Evolutionary conservation across 53 echinoderm and acorn worm species (phyloP).

Genomic region (Holothuria leucospilota): DNA sequence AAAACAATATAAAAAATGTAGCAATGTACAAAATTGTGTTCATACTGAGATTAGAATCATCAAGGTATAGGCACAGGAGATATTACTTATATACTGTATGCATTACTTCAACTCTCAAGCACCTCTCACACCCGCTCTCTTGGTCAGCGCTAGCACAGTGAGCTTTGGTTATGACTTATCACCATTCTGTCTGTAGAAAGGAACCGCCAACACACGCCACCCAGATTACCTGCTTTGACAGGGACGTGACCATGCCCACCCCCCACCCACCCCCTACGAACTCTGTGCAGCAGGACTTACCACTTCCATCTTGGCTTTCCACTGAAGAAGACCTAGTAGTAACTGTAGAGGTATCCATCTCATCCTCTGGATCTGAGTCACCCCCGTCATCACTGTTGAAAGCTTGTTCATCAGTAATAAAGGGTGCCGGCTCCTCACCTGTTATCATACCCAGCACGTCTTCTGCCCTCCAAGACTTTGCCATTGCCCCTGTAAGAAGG

Average conservation of each 20-base stretch:
- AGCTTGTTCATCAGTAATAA: constrained; percentile 20
- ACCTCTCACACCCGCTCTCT: neutral
- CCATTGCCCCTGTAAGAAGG: constrained; percentile 8
- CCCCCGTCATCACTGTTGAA: constrained; percentile 11
- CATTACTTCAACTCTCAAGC: neutral
- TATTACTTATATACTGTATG: neutral
- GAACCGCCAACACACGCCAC: neutral
- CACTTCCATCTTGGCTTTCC: neutral
- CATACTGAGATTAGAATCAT: neutral
- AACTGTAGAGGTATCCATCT: constrained; percentile 16
- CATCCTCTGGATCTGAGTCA: constrained; percentile 20
- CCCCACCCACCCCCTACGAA: neutral
- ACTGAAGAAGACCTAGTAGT: neutral
- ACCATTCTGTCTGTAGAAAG: constrained; percentile 14
- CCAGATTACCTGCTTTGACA: neutral
- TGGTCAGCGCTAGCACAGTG: neutral
- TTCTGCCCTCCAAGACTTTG: constrained; percentile 25
- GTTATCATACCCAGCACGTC: constrained; percentile 9
- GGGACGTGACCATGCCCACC: neutral
- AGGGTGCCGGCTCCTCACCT: neutral
- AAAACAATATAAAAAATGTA: neutral
- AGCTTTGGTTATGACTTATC: neutral
- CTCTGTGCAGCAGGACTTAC: neutral
- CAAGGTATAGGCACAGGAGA: neutral
- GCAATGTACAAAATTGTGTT: constrained; percentile 12